Base-by-base conservation (phyloP, 2,797 vertebrate genomes). In the Etheostoma perlongum region DNA sequence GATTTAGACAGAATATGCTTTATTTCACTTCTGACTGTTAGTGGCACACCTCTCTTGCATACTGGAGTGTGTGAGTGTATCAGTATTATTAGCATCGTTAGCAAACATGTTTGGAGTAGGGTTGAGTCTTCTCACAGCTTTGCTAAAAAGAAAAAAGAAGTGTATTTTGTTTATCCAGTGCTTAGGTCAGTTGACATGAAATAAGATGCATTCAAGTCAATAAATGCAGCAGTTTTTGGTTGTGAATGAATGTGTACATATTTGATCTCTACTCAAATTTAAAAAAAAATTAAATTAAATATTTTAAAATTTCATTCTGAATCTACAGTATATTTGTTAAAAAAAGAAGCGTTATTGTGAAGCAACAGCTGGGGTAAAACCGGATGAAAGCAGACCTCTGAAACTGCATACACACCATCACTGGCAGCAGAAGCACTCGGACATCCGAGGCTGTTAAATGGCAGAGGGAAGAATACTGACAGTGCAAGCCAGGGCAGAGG, bases 371-470 rank as follows among this genome's bases (percentile, higher is more conserved):
- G 55, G 19, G 21, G 9, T 62, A 48, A 53, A 36, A 55, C 44
- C 42, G 54, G 61, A 74, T 48, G 9, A 81, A 84, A 58, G 25
- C 25, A 48, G 68, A 74, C 71, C 66, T 33, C 36, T 77, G 59
- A 81, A 82, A 79, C 55, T 73, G 71, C 66, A 80, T 77, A 70
- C 72, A 63, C 75, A 76, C 74, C 72, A 64, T 36, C 30, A 78
- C 0, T 25, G 57, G 18, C 46, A 72, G 72, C 51, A 64, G 69
- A 67, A 68, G 58, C 74, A 27, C 48, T 53, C 63, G 64, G 67
- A 79, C 76, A 77, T 73, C 58, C 75, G 55, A 74, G 30, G 36
- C 57, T 81, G 70, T 19, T 78, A 33, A 30, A 54, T 66, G 47
- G 47, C 42, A 4, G 36, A 79, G 53, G 2, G 18, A 75, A 23